Evolutionary conservation across 2,888 invertebrate genomes (phyloP).

Genomic region (Odontothrips loti): DNA sequence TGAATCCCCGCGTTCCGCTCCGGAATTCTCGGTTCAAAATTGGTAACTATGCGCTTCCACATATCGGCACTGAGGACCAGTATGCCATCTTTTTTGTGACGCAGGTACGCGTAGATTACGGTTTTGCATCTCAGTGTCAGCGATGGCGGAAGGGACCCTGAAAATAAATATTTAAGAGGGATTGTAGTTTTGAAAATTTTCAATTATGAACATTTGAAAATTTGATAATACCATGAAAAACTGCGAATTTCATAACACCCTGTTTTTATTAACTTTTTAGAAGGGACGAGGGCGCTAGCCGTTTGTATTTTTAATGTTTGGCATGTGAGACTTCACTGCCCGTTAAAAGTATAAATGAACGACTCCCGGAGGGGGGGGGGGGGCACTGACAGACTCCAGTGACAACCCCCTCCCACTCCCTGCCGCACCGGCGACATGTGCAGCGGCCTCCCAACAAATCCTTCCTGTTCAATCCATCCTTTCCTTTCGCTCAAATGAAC

Average conservation of each 20-base stretch:
- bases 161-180: neutral
- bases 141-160: neutral
- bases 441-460: neutral
- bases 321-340: too few relatives aligned
- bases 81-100: constrained; percentile 7
- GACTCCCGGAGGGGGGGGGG: too few relatives aligned
- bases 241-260: too few relatives aligned
- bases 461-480: constrained; percentile 17
- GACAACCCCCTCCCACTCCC: neutral
- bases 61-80: constrained; percentile 17
- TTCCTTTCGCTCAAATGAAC: constrained; percentile 22
- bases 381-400: neutral
- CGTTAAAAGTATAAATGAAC: too few relatives aligned
- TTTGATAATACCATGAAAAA: too few relatives aligned
- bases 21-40: constrained; percentile 24
- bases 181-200: neutral
- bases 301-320: too few relatives aligned
- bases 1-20: constrained; percentile 22
- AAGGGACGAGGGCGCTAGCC: too few relatives aligned
- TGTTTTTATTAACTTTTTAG: too few relatives aligned
- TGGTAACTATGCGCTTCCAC: constrained; percentile 14
- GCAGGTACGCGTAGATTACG: neutral
- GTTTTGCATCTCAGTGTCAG: neutral
- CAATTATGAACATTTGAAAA: neutral
- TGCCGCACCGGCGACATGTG: too few relatives aligned